Evolutionary conservation across 2,113 vertebrate genomes (phyloP).

Genomic region (Tragelaphus strepsiceros): DNA sequence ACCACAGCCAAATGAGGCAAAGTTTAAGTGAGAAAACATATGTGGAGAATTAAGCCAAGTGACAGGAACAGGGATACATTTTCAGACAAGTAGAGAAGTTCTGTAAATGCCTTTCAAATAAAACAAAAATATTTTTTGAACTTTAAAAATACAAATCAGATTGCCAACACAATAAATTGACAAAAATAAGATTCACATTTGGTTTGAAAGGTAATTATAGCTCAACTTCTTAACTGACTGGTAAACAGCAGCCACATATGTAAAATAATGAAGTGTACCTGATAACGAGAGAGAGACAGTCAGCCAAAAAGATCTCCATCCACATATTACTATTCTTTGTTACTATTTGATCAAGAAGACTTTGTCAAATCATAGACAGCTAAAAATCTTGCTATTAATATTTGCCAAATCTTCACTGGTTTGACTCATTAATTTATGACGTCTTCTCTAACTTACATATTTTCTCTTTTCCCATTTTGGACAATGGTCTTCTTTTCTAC

Average conservation of each 20-base stretch:
- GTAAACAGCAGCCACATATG: neutral
- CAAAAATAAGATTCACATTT: conserved; percentile 38
- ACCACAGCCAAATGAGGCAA: conserved; percentile 81
- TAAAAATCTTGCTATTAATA: neutral
- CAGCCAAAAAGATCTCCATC: neutral
- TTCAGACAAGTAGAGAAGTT: conserved; percentile 71
- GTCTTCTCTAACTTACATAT: neutral
- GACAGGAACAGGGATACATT: conserved; percentile 64
- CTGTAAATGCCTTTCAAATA: conserved; percentile 61
- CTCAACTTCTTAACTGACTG: conserved; percentile 29
- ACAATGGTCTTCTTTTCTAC: neutral
- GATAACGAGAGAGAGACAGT: neutral
- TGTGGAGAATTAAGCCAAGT: conserved; percentile 79
- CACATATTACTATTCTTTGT: neutral
- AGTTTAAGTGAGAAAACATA: conserved; percentile 85
- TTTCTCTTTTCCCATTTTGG: neutral
- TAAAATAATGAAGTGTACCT: neutral
- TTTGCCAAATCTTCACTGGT: neutral
- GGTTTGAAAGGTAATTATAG: conserved; percentile 8
- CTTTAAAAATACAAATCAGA: conserved; percentile 53
- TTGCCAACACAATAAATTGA: conserved; percentile 38
- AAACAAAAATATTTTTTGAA: conserved; percentile 58
- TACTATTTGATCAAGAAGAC: neutral
- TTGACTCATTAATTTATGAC: neutral
- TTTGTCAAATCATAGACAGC: neutral